These are phyloP conservation scores for Phaedon cochleariae DNA, from an alignment of 2,888 invertebrate species.

Conservation along the genomic window DNA sequence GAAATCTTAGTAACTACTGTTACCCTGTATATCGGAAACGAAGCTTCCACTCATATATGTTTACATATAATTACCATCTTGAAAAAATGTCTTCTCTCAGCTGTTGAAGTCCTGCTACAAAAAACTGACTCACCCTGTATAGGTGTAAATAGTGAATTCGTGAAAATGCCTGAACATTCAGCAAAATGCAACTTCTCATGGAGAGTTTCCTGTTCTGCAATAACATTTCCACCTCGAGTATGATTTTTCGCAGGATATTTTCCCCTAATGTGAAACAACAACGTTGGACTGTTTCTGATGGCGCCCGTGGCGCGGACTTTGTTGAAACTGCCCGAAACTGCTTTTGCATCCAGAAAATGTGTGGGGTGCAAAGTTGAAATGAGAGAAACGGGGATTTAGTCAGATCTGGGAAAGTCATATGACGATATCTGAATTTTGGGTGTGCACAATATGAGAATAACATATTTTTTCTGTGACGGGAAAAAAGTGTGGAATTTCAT, in stretches of 20 bases:
- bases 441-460: too few relatives aligned
- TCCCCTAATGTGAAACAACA: neutral
- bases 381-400: constrained; percentile 19
- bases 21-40: too few relatives aligned
- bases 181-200: too few relatives aligned
- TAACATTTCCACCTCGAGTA: neutral
- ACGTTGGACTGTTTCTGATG: constrained; percentile 27
- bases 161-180: too few relatives aligned
- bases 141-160: too few relatives aligned
- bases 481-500: too few relatives aligned
- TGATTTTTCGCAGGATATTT: neutral
- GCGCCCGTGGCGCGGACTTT: constrained; percentile 12
- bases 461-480: neutral
- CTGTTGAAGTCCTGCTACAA: too few relatives aligned
- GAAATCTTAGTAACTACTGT: too few relatives aligned
- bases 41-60: too few relatives aligned
- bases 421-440: constrained; percentile 12
- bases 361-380: constrained; percentile 9
- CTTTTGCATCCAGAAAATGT: constrained; percentile 8
- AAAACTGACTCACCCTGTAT: too few relatives aligned
- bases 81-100: too few relatives aligned
- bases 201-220: neutral
- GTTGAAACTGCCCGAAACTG: constrained; percentile 9
- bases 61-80: too few relatives aligned
- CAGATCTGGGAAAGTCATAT: constrained; percentile 17